phyloP scores from a whole-genome alignment of 2,797 vertebrate genomes.

The Pipistrellus kuhlii region DNA sequence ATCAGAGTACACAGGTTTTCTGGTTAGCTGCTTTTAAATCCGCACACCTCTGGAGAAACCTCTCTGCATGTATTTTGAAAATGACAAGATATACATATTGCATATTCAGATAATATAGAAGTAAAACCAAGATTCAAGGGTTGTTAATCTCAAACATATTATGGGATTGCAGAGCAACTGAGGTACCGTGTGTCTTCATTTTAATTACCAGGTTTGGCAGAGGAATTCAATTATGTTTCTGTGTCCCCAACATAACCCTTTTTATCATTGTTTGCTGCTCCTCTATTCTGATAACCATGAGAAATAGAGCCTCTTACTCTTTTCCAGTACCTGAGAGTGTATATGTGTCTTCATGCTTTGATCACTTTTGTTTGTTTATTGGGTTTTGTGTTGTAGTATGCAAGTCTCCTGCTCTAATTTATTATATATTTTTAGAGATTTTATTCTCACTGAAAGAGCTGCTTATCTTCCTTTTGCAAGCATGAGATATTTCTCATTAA shows the following conservation, averaged over 20 bases:
- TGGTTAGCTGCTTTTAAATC: constrained; percentile 73
- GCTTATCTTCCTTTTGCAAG: neutral
- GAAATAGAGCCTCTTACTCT: neutral
- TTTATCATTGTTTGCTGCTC: constrained; percentile 61
- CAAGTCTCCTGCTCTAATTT: constrained; percentile 37
- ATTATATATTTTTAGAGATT: constrained; percentile 1
- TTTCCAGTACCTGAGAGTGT: neutral
- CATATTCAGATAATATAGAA: constrained; percentile 58
- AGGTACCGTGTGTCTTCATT: constrained; percentile 64
- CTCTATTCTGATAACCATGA: constrained; percentile 45
- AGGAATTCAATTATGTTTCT: constrained; percentile 71
- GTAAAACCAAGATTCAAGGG: constrained; percentile 78
- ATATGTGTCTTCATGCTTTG: constrained; percentile 1
- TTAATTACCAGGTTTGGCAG: constrained; percentile 74
- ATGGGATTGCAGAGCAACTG: constrained; percentile 65
- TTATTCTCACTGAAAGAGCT: constrained; percentile 47
- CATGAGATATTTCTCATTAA: constrained; percentile 7
- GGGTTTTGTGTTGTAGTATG: constrained; percentile 12
- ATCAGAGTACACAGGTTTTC: constrained; percentile 61
- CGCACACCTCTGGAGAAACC: constrained; percentile 16
- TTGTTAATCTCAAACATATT: constrained; percentile 82
- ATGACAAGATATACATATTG: constrained; percentile 58
- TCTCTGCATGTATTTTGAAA: constrained; percentile 64
- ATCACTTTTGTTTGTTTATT: constrained; percentile 75
- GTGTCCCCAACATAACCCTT: constrained; percentile 62